Conservation (phyloP, 2,888 invertebrate genomes). For the Nemapogon koenigi region DNA sequence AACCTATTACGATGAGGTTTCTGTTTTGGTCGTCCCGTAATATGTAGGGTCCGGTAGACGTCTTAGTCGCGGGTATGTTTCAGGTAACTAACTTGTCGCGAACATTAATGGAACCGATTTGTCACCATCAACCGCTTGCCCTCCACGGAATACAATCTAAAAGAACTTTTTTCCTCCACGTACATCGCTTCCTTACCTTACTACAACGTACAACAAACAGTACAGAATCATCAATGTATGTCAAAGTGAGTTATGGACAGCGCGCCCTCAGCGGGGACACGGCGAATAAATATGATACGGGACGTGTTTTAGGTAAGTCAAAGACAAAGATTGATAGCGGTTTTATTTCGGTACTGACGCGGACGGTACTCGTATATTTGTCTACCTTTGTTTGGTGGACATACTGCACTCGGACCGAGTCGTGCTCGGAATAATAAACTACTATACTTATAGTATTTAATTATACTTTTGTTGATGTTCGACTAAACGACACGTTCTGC, state of each 20-base stretch:
- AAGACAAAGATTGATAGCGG: slow-evolving; percentile 9
- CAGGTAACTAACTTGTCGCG: slow-evolving; percentile 12
- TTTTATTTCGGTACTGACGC: slow-evolving; percentile 5
- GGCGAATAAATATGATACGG: slow-evolving; percentile 7
- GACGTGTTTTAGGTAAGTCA: slow-evolving; percentile 7
- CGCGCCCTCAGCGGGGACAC: slow-evolving; percentile 5
- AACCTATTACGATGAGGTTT: too few relatives aligned
- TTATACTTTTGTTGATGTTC: too few relatives aligned
- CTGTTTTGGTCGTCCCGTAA: too few relatives aligned
- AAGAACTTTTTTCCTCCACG: slow-evolving; percentile 1
- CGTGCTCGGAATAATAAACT: too few relatives aligned
- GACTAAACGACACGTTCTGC: too few relatives aligned
- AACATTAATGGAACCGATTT: slow-evolving; percentile 16
- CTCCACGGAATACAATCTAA: too few relatives aligned
- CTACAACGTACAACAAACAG: neutral
- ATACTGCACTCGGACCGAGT: too few relatives aligned
- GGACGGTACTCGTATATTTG: slow-evolving; percentile 6
- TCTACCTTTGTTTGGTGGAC: slow-evolving; percentile 2
- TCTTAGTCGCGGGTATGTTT: slow-evolving; percentile 10
- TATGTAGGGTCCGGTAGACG: too few relatives aligned
- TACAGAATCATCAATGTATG: neutral
- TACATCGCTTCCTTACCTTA: neutral
- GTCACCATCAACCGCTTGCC: slow-evolving; percentile 14
- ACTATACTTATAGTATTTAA: too few relatives aligned
- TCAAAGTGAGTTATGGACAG: neutral